Evolutionary conservation across 2,113 vertebrate genomes (phyloP).

Genomic region (Eulemur rufifrons): DNA sequence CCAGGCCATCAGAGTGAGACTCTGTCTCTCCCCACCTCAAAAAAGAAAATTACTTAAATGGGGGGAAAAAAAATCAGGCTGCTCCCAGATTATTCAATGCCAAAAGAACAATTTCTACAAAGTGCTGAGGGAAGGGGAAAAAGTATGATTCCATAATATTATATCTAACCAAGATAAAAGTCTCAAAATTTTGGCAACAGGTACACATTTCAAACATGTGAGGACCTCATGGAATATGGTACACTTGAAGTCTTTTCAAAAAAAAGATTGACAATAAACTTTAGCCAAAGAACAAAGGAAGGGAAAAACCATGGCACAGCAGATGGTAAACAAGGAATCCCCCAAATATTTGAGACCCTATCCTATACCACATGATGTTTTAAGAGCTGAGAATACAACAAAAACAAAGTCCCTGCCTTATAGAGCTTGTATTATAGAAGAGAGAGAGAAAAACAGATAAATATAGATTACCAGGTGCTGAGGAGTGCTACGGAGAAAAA

Average conservation of each 20-base stretch:
- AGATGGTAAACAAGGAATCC: background rate
- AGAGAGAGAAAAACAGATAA: background rate
- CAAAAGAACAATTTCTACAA: background rate
- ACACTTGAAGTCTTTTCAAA: background rate
- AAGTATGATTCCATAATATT: background rate
- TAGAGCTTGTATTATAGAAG: background rate
- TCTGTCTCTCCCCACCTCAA: no score
- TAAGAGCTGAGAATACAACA: background rate
- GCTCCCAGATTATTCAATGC: background rate
- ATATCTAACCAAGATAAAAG: background rate
- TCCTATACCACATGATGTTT: background rate
- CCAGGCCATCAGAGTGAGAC: no score
- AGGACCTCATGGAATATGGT: background rate
- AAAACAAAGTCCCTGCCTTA: background rate
- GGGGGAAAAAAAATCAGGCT: background rate
- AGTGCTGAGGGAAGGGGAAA: background rate
- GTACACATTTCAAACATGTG: background rate
- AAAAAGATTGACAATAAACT: background rate
- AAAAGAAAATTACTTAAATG: background rate
- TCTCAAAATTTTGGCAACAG: background rate
- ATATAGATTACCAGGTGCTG: background rate
- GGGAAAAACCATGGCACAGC: background rate
- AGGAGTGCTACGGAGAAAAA: background rate
- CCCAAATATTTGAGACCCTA: background rate
- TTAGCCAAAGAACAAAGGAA: background rate